Evolutionary conservation across 2,888 invertebrate genomes (phyloP).

Genomic region (Theretra japonica): DNA sequence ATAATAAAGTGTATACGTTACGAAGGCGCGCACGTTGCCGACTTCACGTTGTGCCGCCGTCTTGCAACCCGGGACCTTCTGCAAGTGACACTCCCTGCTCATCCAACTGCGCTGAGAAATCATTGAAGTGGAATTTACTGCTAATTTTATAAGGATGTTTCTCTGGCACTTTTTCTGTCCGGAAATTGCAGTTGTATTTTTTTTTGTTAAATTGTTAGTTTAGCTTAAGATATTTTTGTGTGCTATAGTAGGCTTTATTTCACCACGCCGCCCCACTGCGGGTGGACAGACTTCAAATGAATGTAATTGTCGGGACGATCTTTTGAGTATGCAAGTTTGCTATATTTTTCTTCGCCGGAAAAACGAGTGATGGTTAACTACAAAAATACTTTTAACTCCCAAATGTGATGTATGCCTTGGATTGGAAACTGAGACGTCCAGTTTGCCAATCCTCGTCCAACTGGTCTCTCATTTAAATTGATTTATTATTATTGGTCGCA

Average conservation of each 20-base stretch:
- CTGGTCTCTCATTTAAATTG: no score
- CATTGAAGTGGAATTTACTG: not conserved
- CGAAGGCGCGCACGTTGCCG: not conserved
- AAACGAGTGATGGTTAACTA: no score
- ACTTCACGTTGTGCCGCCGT: not conserved
- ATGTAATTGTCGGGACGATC: no score
- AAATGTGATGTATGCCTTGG: no score
- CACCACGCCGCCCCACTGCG: no score
- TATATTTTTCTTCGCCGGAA: no score
- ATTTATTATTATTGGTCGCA: no score
- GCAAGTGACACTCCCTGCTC: not conserved
- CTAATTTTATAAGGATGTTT: not conserved
- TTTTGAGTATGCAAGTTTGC: no score
- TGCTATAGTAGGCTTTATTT: not conserved
- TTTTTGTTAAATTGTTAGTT: not conserved
- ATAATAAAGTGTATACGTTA: not conserved
- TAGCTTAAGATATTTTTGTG: not conserved
- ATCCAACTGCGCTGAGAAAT: not conserved
- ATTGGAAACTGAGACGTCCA: no score
- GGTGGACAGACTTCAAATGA: no score
- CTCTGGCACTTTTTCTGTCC: not conserved
- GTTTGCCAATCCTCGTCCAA: no score
- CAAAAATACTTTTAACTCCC: no score
- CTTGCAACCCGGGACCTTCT: not conserved
- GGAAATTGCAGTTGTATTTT: not conserved